Evolutionary conservation across 2,888 invertebrate genomes (phyloP).

Genomic region (Pterobdella sp.): DNA sequence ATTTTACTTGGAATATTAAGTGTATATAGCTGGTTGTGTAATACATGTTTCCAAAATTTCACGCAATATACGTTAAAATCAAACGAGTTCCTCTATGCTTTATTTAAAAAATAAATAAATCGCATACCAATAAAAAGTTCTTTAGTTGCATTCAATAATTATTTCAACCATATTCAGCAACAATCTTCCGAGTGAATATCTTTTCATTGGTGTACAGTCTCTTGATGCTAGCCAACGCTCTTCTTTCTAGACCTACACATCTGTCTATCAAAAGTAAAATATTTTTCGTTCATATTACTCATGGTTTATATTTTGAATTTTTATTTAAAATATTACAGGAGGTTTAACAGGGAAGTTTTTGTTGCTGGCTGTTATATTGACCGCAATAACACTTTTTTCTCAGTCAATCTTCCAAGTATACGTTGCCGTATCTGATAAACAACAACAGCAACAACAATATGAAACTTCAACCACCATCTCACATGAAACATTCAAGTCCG

Average conservation of each 20-base stretch:
- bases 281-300: background rate
- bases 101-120: too few species aligned
- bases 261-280: constrained; percentile 34
- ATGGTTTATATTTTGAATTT: background rate
- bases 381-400: constrained; percentile 32
- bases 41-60: too few species aligned
- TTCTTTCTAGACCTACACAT: constrained; percentile 33
- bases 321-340: constrained; percentile 21
- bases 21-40: too few species aligned
- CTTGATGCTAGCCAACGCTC: constrained; percentile 35
- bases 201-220: constrained; percentile 37
- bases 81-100: too few species aligned
- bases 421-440: constrained; percentile 24
- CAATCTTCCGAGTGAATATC: constrained; percentile 37
- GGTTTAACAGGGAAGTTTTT: constrained; percentile 37
- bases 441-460: background rate
- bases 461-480: background rate
- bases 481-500: background rate
- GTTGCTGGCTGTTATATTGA: constrained; percentile 30
- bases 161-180: too few species aligned
- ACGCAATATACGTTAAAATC: too few species aligned
- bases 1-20: too few species aligned
- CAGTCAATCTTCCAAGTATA: constrained; percentile 38
- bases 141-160: too few species aligned
- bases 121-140: too few species aligned